Conservation (phyloP, 2,113 vertebrate species). For the Clarias macrocephalus region DNA sequence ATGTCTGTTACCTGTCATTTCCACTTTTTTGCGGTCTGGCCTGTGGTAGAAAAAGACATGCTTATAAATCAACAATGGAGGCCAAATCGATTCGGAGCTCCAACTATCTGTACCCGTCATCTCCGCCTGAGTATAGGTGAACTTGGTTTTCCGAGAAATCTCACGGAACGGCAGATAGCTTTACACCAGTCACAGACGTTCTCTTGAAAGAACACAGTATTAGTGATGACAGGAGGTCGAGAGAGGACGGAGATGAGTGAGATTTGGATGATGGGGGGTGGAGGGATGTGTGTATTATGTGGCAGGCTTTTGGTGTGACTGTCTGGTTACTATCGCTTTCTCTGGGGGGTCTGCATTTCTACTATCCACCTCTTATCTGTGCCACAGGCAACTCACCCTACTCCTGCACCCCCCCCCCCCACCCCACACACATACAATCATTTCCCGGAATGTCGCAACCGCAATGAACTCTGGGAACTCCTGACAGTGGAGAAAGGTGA, state of each 20-base stretch:
- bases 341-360: slow-evolving; percentile 56
- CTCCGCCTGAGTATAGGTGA: slow-evolving; percentile 75
- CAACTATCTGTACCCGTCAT: slow-evolving; percentile 73
- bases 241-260: slow-evolving; percentile 65
- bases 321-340: slow-evolving; percentile 73
- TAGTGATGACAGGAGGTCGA: slow-evolving; percentile 75
- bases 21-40: slow-evolving; percentile 34
- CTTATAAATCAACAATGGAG: slow-evolving; percentile 51
- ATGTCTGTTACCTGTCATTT: not conserved
- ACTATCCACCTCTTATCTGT: slow-evolving; percentile 62
- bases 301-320: slow-evolving; percentile 71
- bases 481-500: slow-evolving; percentile 64
- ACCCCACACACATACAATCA: not conserved
- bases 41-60: slow-evolving; percentile 41
- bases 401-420: not conserved
- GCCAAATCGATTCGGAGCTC: slow-evolving; percentile 63
- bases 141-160: slow-evolving; percentile 79
- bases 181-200: slow-evolving; percentile 68
- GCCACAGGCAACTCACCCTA: slow-evolving; percentile 29
- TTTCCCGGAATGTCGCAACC: slow-evolving; percentile 70
- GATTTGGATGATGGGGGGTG: slow-evolving; percentile 63
- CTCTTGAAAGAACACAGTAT: slow-evolving; percentile 72
- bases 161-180: slow-evolving; percentile 70
- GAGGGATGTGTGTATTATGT: slow-evolving; percentile 73
- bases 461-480: slow-evolving; percentile 49